These are phyloP conservation scores for Etheostoma cragini DNA, from an alignment of 2,113 vertebrate species.

Conservation along the genomic window DNA sequence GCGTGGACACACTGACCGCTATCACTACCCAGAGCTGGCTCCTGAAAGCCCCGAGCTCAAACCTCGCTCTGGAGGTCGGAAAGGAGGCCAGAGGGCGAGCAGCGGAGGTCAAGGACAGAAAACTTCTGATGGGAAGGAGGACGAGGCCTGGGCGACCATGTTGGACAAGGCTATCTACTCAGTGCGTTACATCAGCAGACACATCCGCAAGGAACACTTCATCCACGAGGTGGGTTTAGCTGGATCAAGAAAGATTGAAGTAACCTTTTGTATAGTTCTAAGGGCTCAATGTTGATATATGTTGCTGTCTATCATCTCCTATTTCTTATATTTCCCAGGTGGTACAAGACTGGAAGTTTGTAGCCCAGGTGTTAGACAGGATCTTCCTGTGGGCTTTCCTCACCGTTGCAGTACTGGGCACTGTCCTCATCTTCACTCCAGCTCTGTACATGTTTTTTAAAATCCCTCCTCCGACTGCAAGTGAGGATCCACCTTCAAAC, in stretches of 20 bases:
- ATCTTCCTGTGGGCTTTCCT: slow-evolving; percentile 97
- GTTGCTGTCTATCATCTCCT: background rate
- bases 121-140: slow-evolving; percentile 83
- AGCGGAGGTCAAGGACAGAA: slow-evolving; percentile 63
- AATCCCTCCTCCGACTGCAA: slow-evolving; percentile 63
- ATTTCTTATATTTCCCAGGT: slow-evolving; percentile 81
- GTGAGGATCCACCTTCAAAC: slow-evolving; percentile 60
- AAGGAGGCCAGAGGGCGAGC: slow-evolving; percentile 60
- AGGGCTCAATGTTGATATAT: background rate
- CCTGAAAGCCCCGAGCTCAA: slow-evolving; percentile 80
- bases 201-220: slow-evolving; percentile 95
- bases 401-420: slow-evolving; percentile 88
- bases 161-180: slow-evolving; percentile 93
- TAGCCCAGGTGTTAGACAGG: slow-evolving; percentile 95
- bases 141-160: slow-evolving; percentile 89
- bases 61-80: slow-evolving; percentile 70
- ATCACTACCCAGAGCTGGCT: slow-evolving; percentile 86
- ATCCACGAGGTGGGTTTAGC: slow-evolving; percentile 88
- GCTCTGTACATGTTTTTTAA: slow-evolving; percentile 90
- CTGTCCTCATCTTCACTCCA: slow-evolving; percentile 95
- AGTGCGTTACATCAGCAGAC: slow-evolving; percentile 94
- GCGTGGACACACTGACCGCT: slow-evolving; percentile 91
- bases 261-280: background rate
- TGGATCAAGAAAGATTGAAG: background rate
- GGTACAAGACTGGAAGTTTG: slow-evolving; percentile 98